Evolutionary conservation across 2,113 vertebrate genomes (phyloP), one percentile per base, ranked within the genome.

Genomic region (Scalopus aquaticus): DNA sequence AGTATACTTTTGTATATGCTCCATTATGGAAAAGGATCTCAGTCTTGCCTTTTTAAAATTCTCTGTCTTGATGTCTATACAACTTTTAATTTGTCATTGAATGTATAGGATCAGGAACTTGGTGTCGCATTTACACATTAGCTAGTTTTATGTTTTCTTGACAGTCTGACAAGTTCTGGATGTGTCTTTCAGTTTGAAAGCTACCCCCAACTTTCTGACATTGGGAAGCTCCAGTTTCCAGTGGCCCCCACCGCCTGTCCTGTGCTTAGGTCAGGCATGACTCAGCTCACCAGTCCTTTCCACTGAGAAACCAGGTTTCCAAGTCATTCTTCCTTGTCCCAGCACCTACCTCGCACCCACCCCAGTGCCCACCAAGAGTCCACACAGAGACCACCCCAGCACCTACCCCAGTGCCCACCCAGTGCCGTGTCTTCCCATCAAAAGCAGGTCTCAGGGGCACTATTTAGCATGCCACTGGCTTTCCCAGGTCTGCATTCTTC

Each of bases 51-150:
- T 65, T 17, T 93, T 39, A 37, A 42, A 73, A 17, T n/a, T n/a
- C 42, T 62, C 80, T 72, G 54, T 77, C 70, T 77, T n/a, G n/a
- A 69, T 73, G 79, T 51, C 44, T 44, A 24, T 44, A n/a, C 60
- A n/a, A 7, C 60, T 60, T 82, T 84, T 72, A 80, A 83, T 62
- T 46, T n/a, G 44, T 88, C 77, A n/a, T 54, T n/a, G 67, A 49
- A 42, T 9, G 26, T 51, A 30, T 5, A 64, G 69, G 64, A 56
- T 28, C 24, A 35, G 79, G n/a, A 74, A 12, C 46, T 22, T 1
- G 6, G 24, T 35, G 28, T 87, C 73, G 11, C 28, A 5, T 22
- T 70, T 8, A n/a, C 30, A 16, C 49, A 17, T 17, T 3, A 51
- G n/a, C 39, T 49, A 20, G 30, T 46, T 74, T 78, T 85, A 46